A percentile compares a stretch with the other conserved stretches of the same genome.
These are phyloP conservation scores for Tursiops truncatus DNA, from an alignment of 2,113 vertebrate genomes.

Conservation along the genomic window DNA sequence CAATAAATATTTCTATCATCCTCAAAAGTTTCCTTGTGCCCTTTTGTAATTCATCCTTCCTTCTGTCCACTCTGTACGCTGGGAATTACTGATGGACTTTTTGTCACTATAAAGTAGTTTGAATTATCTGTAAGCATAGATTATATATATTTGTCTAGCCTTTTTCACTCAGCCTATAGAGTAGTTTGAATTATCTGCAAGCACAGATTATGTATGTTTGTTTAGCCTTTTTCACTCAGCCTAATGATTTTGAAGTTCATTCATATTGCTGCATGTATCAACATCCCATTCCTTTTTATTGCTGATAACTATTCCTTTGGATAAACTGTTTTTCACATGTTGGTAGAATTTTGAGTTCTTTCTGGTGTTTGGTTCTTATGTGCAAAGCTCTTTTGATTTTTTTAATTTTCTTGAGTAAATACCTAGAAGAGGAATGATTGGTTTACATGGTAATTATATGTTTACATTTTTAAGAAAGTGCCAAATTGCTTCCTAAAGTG, in stretches of 20 bases:
- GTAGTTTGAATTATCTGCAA: not conserved
- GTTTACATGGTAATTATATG: not conserved
- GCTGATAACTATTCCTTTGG: not conserved
- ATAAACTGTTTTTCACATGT: not conserved
- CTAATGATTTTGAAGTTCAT: not conserved
- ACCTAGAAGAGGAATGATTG: not conserved
- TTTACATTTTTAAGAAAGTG: not conserved
- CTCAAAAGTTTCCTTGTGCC: not conserved
- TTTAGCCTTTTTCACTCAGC: not conserved
- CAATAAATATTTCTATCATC: not conserved
- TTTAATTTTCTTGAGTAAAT: not conserved
- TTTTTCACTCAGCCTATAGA: not conserved
- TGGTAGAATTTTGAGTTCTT: not conserved
- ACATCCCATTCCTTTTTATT: not conserved
- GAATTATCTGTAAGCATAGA: not conserved
- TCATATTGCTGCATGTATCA: not conserved
- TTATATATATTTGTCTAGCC: not conserved
- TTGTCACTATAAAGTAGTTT: not conserved
- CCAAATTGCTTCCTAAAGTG: not conserved
- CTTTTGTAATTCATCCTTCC: not conserved
- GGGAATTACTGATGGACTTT: not conserved
- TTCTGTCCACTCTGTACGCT: not conserved
- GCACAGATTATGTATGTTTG: not conserved
- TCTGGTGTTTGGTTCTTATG: not conserved
- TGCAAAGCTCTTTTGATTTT: not conserved